phyloP scores from a whole-genome alignment of 2,888 invertebrate species.

The Nomada lathburiana region DNA sequence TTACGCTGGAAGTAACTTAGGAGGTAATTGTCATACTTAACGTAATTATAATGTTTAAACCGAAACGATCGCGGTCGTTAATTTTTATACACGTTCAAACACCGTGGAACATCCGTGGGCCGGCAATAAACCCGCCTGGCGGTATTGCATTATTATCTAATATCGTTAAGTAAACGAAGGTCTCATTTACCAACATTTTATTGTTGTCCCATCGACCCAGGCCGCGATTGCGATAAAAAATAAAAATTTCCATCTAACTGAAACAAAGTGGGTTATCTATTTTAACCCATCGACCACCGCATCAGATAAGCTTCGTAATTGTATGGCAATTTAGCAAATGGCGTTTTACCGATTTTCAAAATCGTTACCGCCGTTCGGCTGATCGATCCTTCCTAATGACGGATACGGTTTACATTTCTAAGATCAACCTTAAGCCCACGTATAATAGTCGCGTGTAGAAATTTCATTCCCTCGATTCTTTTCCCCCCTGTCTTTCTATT shows the following conservation, averaged over 20 bases:
- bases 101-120: not conserved
- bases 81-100: not conserved
- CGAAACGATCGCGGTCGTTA: not conserved
- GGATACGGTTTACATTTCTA: not conserved
- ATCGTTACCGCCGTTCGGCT: conserved; percentile 33
- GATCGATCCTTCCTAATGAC: conserved; percentile 2
- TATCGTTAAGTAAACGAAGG: conserved; percentile 61
- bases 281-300: conserved; percentile 43
- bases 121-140: conserved; percentile 11
- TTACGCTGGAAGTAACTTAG: not conserved
- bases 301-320: conserved; percentile 56
- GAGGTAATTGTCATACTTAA: not conserved
- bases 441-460: not conserved
- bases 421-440: not conserved
- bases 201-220: conserved; percentile 51
- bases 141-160: conserved; percentile 55
- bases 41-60: not conserved
- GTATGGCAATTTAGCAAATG: conserved; percentile 57
- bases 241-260: conserved; percentile 49
- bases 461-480: not conserved
- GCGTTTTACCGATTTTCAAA: conserved; percentile 42
- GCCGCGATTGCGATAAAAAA: conserved; percentile 54
- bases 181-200: conserved; percentile 63
- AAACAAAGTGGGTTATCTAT: conserved; percentile 57
- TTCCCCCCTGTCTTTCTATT: not conserved